A percentile compares a stretch with the other conserved stretches of the same genome.
Evolutionary conservation across 2,797 vertebrate genomes (phyloP).

Genomic region (Clarias platycephalus): DNA sequence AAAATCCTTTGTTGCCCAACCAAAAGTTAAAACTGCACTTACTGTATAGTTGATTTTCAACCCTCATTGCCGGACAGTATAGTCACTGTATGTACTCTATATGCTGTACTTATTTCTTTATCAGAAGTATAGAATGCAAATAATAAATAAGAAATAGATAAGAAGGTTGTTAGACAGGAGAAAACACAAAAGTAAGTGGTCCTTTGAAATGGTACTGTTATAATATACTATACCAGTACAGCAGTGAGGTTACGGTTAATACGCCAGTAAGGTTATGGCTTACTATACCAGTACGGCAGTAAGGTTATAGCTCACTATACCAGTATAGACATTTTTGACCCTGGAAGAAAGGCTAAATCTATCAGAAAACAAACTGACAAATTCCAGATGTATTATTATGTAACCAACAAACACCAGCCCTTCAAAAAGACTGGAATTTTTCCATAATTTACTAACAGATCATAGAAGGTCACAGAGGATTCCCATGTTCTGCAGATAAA

Average conservation of each 20-base stretch:
- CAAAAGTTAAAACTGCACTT: no score
- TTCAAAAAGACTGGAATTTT: conserved; percentile 60
- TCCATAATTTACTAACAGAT: conserved; percentile 52
- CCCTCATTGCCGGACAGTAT: no score
- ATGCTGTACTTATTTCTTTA: no score
- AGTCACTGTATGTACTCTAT: no score
- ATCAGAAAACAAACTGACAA: conserved; percentile 62
- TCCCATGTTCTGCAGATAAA: background rate
- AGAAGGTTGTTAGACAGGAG: no score
- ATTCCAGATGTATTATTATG: conserved; percentile 69
- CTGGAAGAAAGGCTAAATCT: conserved; percentile 54
- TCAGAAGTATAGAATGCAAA: no score
- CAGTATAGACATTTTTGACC: conserved; percentile 26
- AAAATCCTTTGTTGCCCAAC: no score
- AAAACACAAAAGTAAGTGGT: no score
- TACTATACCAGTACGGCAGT: background rate
- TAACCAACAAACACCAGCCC: conserved; percentile 66
- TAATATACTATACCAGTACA: background rate
- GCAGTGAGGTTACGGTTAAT: background rate
- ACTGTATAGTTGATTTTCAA: no score
- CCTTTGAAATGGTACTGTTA: background rate
- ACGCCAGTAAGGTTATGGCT: background rate
- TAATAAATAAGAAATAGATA: no score
- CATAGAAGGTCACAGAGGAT: conserved; percentile 37
- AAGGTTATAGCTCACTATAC: background rate